Evolutionary conservation across 1,140 invertebrate genomes (phyloP).

Genomic region (Ctenoplectra terminalis): DNA sequence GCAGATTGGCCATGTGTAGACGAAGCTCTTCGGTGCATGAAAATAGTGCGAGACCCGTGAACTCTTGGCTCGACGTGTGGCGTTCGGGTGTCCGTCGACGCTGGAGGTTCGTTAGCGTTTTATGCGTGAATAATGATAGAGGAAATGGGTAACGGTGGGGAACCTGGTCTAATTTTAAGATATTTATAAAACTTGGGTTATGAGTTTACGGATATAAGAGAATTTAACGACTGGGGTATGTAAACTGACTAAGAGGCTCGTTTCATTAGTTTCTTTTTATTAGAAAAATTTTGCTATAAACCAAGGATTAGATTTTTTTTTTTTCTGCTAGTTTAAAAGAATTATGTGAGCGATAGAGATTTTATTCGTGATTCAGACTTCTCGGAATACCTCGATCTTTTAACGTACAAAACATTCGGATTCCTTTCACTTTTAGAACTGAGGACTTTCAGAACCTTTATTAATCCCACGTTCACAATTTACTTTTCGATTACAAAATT

Average conservation of each 20-base stretch:
- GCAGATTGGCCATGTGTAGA: constrained; percentile 10
- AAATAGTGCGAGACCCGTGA: constrained; percentile 21
- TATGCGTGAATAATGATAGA: background rate
- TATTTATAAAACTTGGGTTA: constrained; percentile 8
- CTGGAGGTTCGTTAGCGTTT: background rate
- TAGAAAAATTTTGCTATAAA: no score
- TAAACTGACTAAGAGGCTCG: background rate
- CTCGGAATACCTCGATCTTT: no score
- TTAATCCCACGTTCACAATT: no score
- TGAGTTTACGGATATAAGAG: background rate
- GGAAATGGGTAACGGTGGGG: background rate
- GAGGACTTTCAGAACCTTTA: no score
- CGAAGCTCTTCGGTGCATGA: background rate
- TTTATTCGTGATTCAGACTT: no score
- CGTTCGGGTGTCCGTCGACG: background rate
- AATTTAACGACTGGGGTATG: background rate
- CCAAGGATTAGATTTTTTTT: no score
- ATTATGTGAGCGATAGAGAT: no score
- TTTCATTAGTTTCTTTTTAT: no score
- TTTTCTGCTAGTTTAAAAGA: no score
- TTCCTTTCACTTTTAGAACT: no score
- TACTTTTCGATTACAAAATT: background rate
- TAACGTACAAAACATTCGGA: no score
- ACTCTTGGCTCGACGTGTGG: background rate
- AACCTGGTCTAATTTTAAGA: background rate